phyloP scores from a whole-genome alignment of 1,140 invertebrate species.

The Musca domestica region DNA sequence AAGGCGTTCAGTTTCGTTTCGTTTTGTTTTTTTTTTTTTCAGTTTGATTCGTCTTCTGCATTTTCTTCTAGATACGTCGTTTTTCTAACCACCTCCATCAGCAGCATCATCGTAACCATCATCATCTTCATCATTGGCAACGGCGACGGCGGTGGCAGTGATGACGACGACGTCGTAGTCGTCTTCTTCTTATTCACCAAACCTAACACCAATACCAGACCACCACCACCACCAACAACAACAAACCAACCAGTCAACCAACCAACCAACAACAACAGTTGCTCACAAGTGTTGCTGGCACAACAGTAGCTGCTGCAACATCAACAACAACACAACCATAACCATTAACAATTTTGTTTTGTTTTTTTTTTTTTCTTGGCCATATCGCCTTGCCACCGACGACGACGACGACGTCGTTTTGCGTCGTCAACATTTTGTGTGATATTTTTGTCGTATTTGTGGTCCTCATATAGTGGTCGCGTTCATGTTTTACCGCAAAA shows the following conservation, averaged over 20 bases:
- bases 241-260: too few relatives aligned
- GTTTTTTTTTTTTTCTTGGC: too few relatives aligned
- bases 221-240: too few relatives aligned
- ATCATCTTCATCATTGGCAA: conserved; percentile 4
- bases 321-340: conserved; percentile 3
- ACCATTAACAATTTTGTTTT: conserved; percentile 11
- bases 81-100: conserved; percentile 5
- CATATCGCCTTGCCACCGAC: neutral
- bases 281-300: neutral
- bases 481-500: conserved; percentile 54
- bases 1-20: conserved; percentile 2
- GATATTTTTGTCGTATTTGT: conserved; percentile 18
- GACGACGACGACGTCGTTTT: conserved; percentile 25
- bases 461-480: conserved; percentile 45
- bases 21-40: conserved; percentile 2
- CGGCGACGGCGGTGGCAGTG: neutral
- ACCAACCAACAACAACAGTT: conserved; percentile 2
- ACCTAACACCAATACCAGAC: too few relatives aligned
- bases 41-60: neutral
- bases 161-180: too few relatives aligned
- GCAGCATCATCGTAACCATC: neutral
- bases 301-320: neutral
- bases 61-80: neutral
- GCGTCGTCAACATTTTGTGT: conserved; percentile 8
- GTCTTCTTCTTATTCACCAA: too few relatives aligned